These are phyloP conservation scores for Macrophya alboannulata DNA, from an alignment of 2,888 invertebrate species.

Conservation along the genomic window DNA sequence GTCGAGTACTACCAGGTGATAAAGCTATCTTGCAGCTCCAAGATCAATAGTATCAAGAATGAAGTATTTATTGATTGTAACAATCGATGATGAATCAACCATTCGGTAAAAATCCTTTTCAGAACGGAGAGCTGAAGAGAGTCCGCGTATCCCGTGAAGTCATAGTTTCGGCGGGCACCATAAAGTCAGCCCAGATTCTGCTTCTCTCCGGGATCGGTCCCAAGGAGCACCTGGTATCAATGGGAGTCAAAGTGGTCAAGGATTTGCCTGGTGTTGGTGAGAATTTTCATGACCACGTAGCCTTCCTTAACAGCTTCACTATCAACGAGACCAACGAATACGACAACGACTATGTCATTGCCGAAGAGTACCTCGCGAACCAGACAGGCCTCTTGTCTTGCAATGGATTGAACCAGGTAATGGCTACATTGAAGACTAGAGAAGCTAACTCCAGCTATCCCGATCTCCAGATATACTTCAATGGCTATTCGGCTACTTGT, in stretches of 20 bases:
- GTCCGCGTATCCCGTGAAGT: neutral
- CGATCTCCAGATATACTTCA: too few species aligned
- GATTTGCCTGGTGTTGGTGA: constrained; percentile 87
- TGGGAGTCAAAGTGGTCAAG: constrained; percentile 83
- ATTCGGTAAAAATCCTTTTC: neutral
- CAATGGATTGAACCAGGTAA: constrained; percentile 78
- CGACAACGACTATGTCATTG: constrained; percentile 84
- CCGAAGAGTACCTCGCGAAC: constrained; percentile 83
- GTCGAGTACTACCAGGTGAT: constrained; percentile 62
- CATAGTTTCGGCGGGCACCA: constrained; percentile 4
- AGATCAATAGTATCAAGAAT: constrained; percentile 74
- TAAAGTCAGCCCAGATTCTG: neutral
- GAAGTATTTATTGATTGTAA: neutral
- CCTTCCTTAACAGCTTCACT: constrained; percentile 79
- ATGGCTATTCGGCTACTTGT: too few species aligned
- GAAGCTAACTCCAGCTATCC: too few species aligned
- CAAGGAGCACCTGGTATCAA: constrained; percentile 81
- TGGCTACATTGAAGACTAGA: too few species aligned
- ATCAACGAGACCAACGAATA: constrained; percentile 81
- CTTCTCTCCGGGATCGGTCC: constrained; percentile 18
- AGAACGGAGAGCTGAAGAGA: neutral
- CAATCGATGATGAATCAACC: neutral
- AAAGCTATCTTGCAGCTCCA: constrained; percentile 73
- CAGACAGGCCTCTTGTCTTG: constrained; percentile 84
- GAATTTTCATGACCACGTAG: constrained; percentile 86